These are phyloP conservation scores for Alca torda DNA, from an alignment of 2,797 vertebrate species.

Conservation along the genomic window DNA sequence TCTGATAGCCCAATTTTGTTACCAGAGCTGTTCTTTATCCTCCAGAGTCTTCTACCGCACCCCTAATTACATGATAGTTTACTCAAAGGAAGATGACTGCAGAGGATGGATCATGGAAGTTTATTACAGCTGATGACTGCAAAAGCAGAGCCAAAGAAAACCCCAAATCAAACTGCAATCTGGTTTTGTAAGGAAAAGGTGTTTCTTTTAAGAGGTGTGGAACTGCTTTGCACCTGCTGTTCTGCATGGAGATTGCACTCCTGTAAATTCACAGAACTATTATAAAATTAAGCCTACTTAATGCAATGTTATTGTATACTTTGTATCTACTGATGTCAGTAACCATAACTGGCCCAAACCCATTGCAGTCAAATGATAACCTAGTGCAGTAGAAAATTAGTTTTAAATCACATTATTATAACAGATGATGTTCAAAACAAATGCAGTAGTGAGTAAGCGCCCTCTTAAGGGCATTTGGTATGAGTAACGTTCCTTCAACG, in stretches of 20 bases:
- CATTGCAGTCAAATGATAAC: not conserved
- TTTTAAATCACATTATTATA: not conserved
- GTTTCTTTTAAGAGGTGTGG: not conserved
- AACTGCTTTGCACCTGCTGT: not conserved
- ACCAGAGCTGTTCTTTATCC: not conserved
- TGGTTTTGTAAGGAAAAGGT: not conserved
- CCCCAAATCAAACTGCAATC: not conserved
- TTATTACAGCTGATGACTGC: not conserved
- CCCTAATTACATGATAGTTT: not conserved
- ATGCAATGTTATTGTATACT: not conserved
- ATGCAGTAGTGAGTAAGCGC: not conserved
- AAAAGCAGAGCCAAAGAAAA: not conserved
- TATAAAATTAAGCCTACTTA: not conserved
- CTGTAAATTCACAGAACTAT: not conserved
- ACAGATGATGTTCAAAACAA: not conserved
- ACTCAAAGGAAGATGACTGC: not conserved
- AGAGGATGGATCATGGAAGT: not conserved
- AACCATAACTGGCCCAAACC: not conserved
- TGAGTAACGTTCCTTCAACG: fast-evolving
- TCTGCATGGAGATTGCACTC: not conserved
- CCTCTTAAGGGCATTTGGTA: not conserved
- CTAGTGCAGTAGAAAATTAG: not conserved
- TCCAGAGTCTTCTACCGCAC: not conserved
- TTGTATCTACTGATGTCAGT: not conserved
- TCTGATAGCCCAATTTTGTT: not conserved